Base-by-base conservation (phyloP, 2,888 invertebrate species). In the Atethmia centrago region DNA sequence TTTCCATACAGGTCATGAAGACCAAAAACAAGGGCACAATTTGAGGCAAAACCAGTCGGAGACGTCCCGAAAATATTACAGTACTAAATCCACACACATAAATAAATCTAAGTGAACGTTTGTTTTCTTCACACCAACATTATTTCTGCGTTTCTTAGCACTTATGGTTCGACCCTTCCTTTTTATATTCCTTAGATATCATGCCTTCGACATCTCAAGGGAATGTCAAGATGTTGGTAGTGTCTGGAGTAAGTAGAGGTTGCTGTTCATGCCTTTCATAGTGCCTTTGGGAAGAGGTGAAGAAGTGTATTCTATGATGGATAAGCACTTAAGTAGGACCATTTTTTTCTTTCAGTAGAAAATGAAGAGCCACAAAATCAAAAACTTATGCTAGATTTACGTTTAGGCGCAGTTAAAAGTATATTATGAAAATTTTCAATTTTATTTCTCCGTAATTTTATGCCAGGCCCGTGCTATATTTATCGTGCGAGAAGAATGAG, bases 41-140 rank as follows among this genome's bases (percentile, higher is more conserved):
- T 79, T 79, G n/a, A 45, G n/a, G 10, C 12, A 28, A 49, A 72
- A 36, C 25, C 9, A 47, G 14, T 9, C 21, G 2, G 8, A 7
- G 8, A 28, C n/a, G 28, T 63, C 42, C 62, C 10, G 28, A 74
- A 58, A 62, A 58, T 56, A 56, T 45, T 21, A 63, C 62, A 4
- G 19, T 28, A 58, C 45, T 47, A 47, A 58, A 76, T 47, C 49
- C 12, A 4, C 21, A 25, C 42, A n/a, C 36, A 80, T 53, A 64
- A 64, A 77, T 81, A 59, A 81, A 53, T 1, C 2, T 8, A 75
- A 77, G 64, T 53, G 77, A 8, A 3, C 16, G 21, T 81, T 64
- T 59, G 8, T 77, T 77, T 63, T 40, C 45, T 58, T 56, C 4
- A 53, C 10, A 51, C 28, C 31, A 28, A 45, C 31, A 31, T 51